Evolutionary conservation across 2,888 invertebrate species (phyloP), one percentile per base, ranked within the genome.

Genomic region (Choristoneura rosaceana): DNA sequence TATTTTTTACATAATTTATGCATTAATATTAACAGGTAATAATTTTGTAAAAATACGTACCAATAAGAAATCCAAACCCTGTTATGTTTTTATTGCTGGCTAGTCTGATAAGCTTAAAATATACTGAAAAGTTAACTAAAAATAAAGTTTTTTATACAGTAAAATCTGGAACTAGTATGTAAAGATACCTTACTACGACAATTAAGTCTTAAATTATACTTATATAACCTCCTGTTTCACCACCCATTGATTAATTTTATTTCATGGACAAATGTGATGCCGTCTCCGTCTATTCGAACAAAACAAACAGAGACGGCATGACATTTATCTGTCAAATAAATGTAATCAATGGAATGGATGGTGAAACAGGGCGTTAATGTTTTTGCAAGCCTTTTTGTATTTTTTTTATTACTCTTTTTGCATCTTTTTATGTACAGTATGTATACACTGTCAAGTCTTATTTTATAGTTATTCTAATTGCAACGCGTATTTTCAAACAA

Each of bases 381-480:
- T 55, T 55, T 55, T 55, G 55, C 25, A 25, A 55, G 17, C 74
- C 55, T 74, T 75, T 66, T 55, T 70, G 61, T 52, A 55, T 64
- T 71, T 74, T 71, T 74, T 70, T 61, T 69, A 64, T 69, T 71
- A 59, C 70, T 47, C 55, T 25, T 34, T 70, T 62, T 17, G 55
- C 34, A 63, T 66, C 45, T 66, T n/a, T 15, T 71, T 74, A 69
- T 33, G 60, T 71, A 76, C 73, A 74, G 60, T 69, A 73, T 55
- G 60, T 69, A 71, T 55, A 66, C 50, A 66, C 70, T 66, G 52
- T 34, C 41, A 66, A 61, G 34, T 45, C 60, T 61, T 70, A 66
- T 52, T 41, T 60, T 58, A 65, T 64, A 65, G 38, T 50, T 70
- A 65, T 52, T 41, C 70, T 66, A 66, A 52, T 60, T 41, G 60